Conservation (phyloP, 2,797 vertebrate species). For the Phrynocephalus guinanensis region DNA sequence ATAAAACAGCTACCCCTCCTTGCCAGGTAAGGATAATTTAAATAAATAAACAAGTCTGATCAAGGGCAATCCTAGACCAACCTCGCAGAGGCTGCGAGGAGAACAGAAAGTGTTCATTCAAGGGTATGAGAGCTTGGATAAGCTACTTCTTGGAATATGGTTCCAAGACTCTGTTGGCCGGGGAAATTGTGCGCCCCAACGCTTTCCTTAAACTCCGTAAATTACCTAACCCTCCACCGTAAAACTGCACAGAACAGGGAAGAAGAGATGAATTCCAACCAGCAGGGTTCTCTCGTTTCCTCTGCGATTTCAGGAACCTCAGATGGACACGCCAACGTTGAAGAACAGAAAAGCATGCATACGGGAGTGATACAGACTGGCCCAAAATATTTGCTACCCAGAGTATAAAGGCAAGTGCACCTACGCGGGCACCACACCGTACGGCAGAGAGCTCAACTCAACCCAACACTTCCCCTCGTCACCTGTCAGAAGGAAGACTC, state of each 20-base stretch:
- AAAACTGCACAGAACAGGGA: not conserved
- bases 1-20: too few relatives aligned
- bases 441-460: too few relatives aligned
- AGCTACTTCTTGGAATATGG: too few relatives aligned
- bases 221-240: too few relatives aligned
- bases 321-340: not conserved
- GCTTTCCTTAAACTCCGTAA: too few relatives aligned
- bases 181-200: too few relatives aligned
- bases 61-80: not conserved
- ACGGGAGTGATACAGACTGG: not conserved
- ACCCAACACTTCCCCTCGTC: not conserved
- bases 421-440: not conserved
- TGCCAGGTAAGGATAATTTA: too few relatives aligned
- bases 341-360: not conserved
- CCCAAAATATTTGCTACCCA: conserved; percentile 1
- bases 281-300: too few relatives aligned
- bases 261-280: not conserved
- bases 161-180: too few relatives aligned
- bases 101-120: not conserved
- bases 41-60: too few relatives aligned
- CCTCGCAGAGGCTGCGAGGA: not conserved
- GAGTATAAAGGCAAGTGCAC: not conserved
- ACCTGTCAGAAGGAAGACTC: not conserved
- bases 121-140: not conserved
- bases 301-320: too few relatives aligned